These are phyloP conservation scores for Cyprinodon diabolis DNA, from an alignment of 2,797 vertebrate species.

Conservation along the genomic window DNA sequence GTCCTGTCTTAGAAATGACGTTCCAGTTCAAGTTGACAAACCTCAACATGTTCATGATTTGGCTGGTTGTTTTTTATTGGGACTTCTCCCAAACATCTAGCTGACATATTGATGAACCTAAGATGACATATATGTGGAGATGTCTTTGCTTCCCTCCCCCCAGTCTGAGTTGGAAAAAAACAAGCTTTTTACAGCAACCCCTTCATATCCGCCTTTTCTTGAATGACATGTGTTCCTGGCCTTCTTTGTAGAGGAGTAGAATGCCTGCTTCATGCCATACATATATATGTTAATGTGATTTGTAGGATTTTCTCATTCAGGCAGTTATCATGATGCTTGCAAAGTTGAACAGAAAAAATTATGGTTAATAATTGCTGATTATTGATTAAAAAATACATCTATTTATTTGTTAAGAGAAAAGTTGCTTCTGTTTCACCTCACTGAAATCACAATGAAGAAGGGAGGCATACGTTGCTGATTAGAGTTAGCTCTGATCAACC, in stretches of 20 bases:
- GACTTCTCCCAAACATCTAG: too few relatives aligned
- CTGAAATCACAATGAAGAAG: background rate
- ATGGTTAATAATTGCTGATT: background rate
- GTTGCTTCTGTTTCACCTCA: background rate
- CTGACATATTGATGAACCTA: background rate
- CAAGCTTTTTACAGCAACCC: background rate
- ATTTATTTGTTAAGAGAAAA: background rate
- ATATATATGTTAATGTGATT: background rate
- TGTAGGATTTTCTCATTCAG: background rate
- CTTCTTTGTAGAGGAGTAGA: background rate
- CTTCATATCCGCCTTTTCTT: background rate
- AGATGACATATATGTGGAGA: background rate
- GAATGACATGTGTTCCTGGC: background rate
- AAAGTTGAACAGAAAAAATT: background rate
- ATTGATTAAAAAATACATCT: background rate
- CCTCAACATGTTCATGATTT: too few relatives aligned
- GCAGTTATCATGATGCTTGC: background rate
- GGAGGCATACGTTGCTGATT: background rate
- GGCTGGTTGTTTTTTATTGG: too few relatives aligned
- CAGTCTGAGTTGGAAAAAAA: background rate
- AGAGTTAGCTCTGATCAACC: background rate
- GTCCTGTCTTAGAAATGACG: background rate
- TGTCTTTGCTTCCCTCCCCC: background rate
- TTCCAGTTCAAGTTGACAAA: background rate
- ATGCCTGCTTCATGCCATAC: background rate